Evolutionary conservation across 2,888 invertebrate species (phyloP).

Genomic region (Euplagia quadripunctaria): DNA sequence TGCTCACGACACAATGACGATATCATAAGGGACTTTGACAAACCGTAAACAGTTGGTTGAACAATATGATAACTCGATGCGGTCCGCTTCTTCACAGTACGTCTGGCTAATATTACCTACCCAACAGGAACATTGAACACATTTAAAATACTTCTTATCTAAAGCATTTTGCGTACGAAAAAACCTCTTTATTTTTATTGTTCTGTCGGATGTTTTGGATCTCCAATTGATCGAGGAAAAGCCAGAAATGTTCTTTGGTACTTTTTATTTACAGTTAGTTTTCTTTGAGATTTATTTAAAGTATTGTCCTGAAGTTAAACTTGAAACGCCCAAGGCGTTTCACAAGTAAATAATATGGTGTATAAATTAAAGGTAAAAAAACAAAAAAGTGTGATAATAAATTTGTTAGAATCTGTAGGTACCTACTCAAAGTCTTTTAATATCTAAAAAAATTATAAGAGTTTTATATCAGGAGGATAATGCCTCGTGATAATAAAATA

Average conservation of each 20-base stretch:
- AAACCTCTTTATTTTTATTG: slow-evolving; percentile 1
- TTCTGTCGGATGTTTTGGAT: background rate
- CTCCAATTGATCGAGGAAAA: too few relatives aligned
- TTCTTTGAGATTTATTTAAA: too few relatives aligned
- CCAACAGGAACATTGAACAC: slow-evolving; percentile 34
- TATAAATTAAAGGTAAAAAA: too few relatives aligned
- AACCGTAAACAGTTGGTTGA: slow-evolving; percentile 58
- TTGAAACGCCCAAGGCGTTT: too few relatives aligned
- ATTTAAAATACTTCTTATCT: slow-evolving; percentile 41
- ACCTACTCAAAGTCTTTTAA: background rate
- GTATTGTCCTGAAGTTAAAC: too few relatives aligned
- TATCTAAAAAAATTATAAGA: background rate
- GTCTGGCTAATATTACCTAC: slow-evolving; percentile 24
- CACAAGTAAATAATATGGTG: too few relatives aligned
- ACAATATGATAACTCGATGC: slow-evolving; percentile 61
- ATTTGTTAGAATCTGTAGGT: background rate
- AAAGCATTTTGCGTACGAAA: slow-evolving; percentile 23
- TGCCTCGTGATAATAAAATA: background rate
- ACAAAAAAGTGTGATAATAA: too few relatives aligned
- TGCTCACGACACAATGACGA: slow-evolving; percentile 61
- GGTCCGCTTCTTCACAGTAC: slow-evolving; percentile 32
- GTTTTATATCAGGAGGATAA: background rate
- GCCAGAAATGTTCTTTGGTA: too few relatives aligned
- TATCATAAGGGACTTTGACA: slow-evolving; percentile 58
- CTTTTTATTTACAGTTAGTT: too few relatives aligned